phyloP scores from a whole-genome alignment of 2,888 invertebrate species.

The Heliconius sara region DNA sequence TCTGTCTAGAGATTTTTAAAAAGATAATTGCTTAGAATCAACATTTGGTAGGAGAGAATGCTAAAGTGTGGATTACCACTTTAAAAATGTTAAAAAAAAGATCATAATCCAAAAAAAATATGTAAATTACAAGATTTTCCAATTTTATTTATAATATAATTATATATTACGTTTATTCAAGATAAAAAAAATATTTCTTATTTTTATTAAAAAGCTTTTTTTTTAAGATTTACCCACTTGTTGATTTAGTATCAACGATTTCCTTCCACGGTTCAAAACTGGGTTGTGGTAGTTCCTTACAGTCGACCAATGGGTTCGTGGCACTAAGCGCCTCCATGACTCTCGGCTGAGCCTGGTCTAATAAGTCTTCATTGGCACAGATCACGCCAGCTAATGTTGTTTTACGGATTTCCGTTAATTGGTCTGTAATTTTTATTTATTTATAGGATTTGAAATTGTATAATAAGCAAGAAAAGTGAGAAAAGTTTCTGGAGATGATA shows the following conservation, averaged over 20 bases:
- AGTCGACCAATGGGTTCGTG: conserved; percentile 86
- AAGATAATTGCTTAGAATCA: too few species aligned
- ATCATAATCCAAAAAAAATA: too few species aligned
- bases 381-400: conserved; percentile 89
- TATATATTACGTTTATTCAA: too few species aligned
- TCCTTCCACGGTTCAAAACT: conserved; percentile 85
- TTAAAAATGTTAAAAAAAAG: too few species aligned
- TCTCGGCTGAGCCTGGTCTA: conserved; percentile 85
- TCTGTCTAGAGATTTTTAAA: too few species aligned
- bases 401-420: conserved; percentile 91
- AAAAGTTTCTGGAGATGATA: too few species aligned
- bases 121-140: background rate
- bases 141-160: background rate
- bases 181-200: too few species aligned
- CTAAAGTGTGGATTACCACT: too few species aligned
- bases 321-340: conserved; percentile 87
- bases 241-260: conserved; percentile 39
- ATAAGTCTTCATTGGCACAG: conserved; percentile 89
- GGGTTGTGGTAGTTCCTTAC: conserved; percentile 84
- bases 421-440: conserved; percentile 77
- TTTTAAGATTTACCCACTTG: background rate
- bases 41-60: too few species aligned
- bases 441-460: background rate
- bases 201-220: background rate
- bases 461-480: too few species aligned